Evolutionary conservation across 2,113 vertebrate species (phyloP).

Genomic region (Caranx ignobilis): DNA sequence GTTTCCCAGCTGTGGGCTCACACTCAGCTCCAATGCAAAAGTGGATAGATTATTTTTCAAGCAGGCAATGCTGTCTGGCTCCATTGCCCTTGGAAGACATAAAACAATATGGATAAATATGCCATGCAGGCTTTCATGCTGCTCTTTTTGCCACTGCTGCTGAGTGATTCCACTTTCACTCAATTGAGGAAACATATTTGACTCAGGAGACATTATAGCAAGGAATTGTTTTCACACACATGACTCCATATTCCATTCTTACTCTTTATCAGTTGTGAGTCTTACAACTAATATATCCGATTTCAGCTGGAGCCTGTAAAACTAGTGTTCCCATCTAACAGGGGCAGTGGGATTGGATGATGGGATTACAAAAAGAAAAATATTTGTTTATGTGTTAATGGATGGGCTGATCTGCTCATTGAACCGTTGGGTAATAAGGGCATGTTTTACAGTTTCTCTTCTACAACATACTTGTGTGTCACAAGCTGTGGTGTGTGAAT

Average conservation of each 20-base stretch:
- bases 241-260: not conserved
- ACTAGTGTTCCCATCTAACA: not conserved
- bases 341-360: not conserved
- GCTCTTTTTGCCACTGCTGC: constrained; percentile 29
- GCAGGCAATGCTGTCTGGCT: constrained; percentile 49
- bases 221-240: not conserved
- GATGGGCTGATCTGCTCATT: not conserved
- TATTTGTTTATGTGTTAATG: constrained; percentile 6
- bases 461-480: not conserved
- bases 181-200: constrained; percentile 30
- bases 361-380: not conserved
- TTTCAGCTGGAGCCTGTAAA: too few species aligned
- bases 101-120: constrained; percentile 67
- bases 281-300: not conserved
- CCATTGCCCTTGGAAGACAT: constrained; percentile 57
- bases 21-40: constrained; percentile 37
- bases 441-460: not conserved
- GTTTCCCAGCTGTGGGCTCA: constrained; percentile 64
- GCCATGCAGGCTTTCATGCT: constrained; percentile 29
- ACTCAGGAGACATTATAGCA: not conserved
- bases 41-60: constrained; percentile 65
- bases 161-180: constrained; percentile 46
- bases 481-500: not conserved
- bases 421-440: not conserved
- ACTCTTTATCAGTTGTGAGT: not conserved